A percentile compares a stretch with the other conserved stretches of the same genome.
phyloP scores from a whole-genome alignment of 2,888 invertebrate species.

The Tiphia femorata region DNA sequence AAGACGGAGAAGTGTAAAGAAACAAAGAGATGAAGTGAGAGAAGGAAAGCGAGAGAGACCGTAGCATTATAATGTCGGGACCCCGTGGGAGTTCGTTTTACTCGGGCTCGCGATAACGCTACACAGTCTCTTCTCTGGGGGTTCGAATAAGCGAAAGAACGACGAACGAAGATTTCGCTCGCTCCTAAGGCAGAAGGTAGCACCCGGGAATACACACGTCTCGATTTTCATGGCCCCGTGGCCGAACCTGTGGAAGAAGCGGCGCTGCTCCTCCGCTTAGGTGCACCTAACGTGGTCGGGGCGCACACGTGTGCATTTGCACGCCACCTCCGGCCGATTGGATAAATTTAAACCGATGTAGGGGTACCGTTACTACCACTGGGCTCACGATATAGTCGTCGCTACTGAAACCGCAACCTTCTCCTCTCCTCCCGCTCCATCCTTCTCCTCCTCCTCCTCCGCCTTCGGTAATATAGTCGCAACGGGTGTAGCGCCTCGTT shows the following conservation, averaged over 20 bases:
- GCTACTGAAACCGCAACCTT: conserved; percentile 42
- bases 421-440: too few relatives aligned
- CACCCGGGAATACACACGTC: conserved; percentile 25
- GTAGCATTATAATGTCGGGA: conserved; percentile 7
- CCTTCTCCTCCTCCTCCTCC: too few relatives aligned
- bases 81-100: conserved; percentile 20
- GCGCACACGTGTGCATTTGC: conserved; percentile 7
- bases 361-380: conserved; percentile 42
- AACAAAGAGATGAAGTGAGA: not conserved
- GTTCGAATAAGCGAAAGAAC: too few relatives aligned
- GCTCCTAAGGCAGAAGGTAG: not conserved
- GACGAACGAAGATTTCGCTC: too few relatives aligned
- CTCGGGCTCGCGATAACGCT: conserved; percentile 19
- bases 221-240: conserved; percentile 33
- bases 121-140: too few relatives aligned
- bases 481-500: not conserved
- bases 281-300: not conserved
- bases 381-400: conserved; percentile 38
- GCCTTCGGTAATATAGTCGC: conserved; percentile 10
- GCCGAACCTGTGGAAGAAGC: not conserved
- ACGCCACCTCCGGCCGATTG: conserved; percentile 26
- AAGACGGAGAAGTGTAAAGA: not conserved
- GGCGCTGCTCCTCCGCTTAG: not conserved
- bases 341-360: conserved; percentile 47
- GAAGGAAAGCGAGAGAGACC: not conserved